Evolutionary conservation across 2,113 vertebrate species (phyloP), one percentile per base, ranked within the genome.

Genomic region (Benthochromis sp.): DNA sequence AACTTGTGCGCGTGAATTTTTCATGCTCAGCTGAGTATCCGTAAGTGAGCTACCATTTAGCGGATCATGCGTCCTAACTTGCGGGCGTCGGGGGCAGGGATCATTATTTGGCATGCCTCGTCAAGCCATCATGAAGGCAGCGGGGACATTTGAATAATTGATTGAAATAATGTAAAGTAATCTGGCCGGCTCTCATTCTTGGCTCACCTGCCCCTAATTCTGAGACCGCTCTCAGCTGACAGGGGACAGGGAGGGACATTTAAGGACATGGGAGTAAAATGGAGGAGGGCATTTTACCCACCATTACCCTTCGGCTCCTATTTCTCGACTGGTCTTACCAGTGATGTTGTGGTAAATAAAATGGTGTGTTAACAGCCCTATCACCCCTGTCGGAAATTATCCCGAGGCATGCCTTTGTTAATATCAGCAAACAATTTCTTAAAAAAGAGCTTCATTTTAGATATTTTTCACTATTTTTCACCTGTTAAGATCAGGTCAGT

Each of bases 101-200:
- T 87, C 91, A 93, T 92, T 93, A 91, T 92, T 92, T 89, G 89
- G 86, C 85, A 27, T 84, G 89, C n/a, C 92, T 91, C 89, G 43
- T 94, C 91, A 93, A 94, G 91, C 87, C 88, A 86, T 93, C 90
- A 86, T 92, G 91, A 86, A 90, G 81, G 83, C 92, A 92, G 89
- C 90, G 90, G 94, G 94, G 92, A 94, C 92, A 92, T 95, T 94
- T 96, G 95, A 97, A 96, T 96, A 96, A 96, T 96, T 96, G 92
- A 97, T 96, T 95, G 93, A 96, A 96, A 96, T 96, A 96, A 96
- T 96, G 96, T 96, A 96, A 96, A 96, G 92, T 95, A 96, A 97
- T 96, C 94, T 96, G 93, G 90, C 93, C 92, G 90, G 94, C 94
- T 95, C 95, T 94, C 91, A 92, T 91, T 94, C 94, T 93, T 92